Evolutionary conservation across 2,888 invertebrate species (phyloP).

Genomic region (Masnerella sp.): DNA sequence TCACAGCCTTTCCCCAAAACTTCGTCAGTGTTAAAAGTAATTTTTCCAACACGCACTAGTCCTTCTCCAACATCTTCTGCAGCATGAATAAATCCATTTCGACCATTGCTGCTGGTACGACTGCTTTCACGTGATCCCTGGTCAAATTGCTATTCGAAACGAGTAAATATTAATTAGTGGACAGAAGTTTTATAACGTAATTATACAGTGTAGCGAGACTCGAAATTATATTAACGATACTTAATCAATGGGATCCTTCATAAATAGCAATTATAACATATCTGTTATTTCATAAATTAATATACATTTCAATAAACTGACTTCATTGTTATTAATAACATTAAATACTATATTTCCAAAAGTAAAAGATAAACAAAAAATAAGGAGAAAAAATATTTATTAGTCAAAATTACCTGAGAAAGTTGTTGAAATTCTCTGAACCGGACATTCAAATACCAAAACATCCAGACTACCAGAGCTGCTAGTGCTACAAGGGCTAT

Average conservation of each 20-base stretch:
- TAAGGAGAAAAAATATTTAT: too few relatives aligned
- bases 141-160: conserved; percentile 66
- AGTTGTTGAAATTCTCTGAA: conserved; percentile 78
- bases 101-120: conserved; percentile 68
- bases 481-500: conserved; percentile 83
- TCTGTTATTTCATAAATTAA: too few relatives aligned
- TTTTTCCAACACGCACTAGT: conserved; percentile 89
- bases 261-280: too few relatives aligned
- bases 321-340: too few relatives aligned
- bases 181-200: too few relatives aligned
- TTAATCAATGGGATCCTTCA: too few relatives aligned
- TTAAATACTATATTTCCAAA: too few relatives aligned
- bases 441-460: conserved; percentile 87
- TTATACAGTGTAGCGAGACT: too few relatives aligned
- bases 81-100: conserved; percentile 77
- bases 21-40: conserved; percentile 89
- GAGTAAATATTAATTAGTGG: too few relatives aligned
- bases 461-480: conserved; percentile 84
- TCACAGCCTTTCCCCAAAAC: conserved; percentile 98
- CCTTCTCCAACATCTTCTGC: conserved; percentile 83
- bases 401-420: conserved; percentile 71
- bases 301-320: too few relatives aligned
- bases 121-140: conserved; percentile 74
- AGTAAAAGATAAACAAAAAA: too few relatives aligned
- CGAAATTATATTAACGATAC: too few relatives aligned